Evolutionary conservation across 2,888 invertebrate genomes (phyloP), one percentile per base, ranked within the genome.

Genomic region (Lepidocyrtinus sp.): DNA sequence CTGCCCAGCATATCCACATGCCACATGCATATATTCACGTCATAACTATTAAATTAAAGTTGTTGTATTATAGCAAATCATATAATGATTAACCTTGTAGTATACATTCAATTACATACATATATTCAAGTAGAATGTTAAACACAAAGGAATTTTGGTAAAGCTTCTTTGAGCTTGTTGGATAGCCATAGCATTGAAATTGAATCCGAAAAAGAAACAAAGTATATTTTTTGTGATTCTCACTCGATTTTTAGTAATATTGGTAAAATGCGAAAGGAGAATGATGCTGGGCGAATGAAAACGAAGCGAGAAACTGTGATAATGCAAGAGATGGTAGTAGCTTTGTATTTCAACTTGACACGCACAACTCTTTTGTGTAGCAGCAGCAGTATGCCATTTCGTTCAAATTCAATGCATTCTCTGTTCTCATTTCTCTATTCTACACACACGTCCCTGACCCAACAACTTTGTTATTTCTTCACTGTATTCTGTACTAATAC

Each of bases 381-480:
- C 12, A 5, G 36, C 12, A 36, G 36, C 12, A 36, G 36, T 12
- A 36, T 55, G 17, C 17, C n/a, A 55, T 55, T 5, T 7, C 55
- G 55, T 55, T 12, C 55, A 55, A 55, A 15, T 55, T 55, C n/a
- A n/a, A 55, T 55, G 55, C 55, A 55, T 55, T 55, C 17, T 3
- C 9, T n/a, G 55, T 55, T 55, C 55, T 55, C 55, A 55, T 55
- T 55, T 55, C 55, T 55, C 55, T 55, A 7, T 55, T n/a, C 55
- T 55, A 55, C 7, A n/a, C 55, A 55, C 55, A 55, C 55, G 55
- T 55, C 55, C 55, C 55, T 55, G 55, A 55, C 55, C 55, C 55
- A 55, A 55, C 55, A 55, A 55, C 7, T n/a, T 55, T 55, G 7
- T 55, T 55, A 55, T 55, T 55, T 55, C 55, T 55, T 55, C 55